A percentile compares a stretch with the other conserved stretches of the same genome.
Evolutionary conservation across 1,140 invertebrate genomes (phyloP).

Genomic region (Drosophila melanica): DNA sequence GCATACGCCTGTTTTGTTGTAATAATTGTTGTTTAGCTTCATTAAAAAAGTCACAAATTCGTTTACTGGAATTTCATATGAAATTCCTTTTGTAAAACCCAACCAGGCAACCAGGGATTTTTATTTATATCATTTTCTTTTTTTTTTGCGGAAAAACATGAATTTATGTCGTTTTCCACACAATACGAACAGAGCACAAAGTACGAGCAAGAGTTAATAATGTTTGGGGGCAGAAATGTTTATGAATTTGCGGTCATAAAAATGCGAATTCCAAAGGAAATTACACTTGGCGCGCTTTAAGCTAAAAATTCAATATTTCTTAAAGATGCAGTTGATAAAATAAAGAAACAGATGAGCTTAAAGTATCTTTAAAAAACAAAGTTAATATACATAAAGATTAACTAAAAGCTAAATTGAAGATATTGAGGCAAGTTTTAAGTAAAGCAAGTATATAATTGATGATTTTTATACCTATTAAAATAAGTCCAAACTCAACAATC

Average conservation of each 20-base stretch:
- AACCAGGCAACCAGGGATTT: constrained; percentile 12
- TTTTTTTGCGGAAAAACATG: too few relatives aligned
- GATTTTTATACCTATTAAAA: neutral
- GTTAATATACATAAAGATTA: too few relatives aligned
- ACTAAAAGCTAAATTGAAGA: too few relatives aligned
- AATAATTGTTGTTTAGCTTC: constrained; percentile 78
- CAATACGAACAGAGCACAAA: constrained; percentile 5
- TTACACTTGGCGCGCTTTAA: neutral
- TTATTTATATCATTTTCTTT: neutral
- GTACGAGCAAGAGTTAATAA: constrained; percentile 24
- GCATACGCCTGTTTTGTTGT: constrained; percentile 57
- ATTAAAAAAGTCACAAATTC: constrained; percentile 80
- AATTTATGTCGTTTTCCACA: constrained; percentile 42
- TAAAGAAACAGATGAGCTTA: neutral
- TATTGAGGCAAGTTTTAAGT: too few relatives aligned
- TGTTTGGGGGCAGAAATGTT: constrained; percentile 10
- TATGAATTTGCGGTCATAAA: constrained; percentile 20
- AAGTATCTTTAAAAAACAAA: neutral
- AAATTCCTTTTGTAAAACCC: constrained; percentile 65
- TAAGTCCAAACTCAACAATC: too few relatives aligned
- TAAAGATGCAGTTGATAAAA: neutral
- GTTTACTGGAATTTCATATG: constrained; percentile 72
- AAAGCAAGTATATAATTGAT: neutral
- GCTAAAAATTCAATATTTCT: neutral
- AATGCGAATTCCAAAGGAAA: constrained; percentile 8